These are phyloP conservation scores for Pachypsylla venusta DNA, from an alignment of 1,140 invertebrate species.

Conservation along the genomic window DNA sequence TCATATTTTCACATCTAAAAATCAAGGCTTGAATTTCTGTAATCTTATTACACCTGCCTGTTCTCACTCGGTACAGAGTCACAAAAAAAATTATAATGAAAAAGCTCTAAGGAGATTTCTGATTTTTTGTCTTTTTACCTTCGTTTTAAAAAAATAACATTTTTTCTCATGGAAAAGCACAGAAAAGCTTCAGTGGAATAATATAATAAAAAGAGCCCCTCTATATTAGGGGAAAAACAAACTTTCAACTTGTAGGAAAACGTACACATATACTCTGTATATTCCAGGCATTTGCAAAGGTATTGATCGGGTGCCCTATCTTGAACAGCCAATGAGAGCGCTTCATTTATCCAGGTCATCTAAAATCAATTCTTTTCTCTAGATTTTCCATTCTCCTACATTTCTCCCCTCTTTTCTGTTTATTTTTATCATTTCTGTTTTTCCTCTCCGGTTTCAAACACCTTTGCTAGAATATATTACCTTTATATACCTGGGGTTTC, in stretches of 20 bases:
- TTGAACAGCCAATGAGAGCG: background rate
- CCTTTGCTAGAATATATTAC: no score
- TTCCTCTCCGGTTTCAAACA: background rate
- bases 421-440: background rate
- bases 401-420: background rate
- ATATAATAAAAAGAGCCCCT: background rate
- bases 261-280: background rate
- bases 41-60: no score
- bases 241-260: background rate
- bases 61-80: no score
- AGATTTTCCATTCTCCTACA: background rate
- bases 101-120: background rate
- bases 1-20: no score
- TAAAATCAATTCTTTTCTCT: constrained; percentile 8
- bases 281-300: constrained; percentile 7
- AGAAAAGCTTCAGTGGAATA: background rate
- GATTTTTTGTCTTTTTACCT: background rate
- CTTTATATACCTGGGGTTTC: no score
- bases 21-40: no score
- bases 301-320: constrained; percentile 6
- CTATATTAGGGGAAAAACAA: no score
- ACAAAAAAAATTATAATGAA: background rate
- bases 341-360: background rate
- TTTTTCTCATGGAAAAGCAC: constrained; percentile 1
- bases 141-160: background rate